Evolutionary conservation across 1,140 invertebrate genomes (phyloP).

Genomic region (Drosophila yakuba): DNA sequence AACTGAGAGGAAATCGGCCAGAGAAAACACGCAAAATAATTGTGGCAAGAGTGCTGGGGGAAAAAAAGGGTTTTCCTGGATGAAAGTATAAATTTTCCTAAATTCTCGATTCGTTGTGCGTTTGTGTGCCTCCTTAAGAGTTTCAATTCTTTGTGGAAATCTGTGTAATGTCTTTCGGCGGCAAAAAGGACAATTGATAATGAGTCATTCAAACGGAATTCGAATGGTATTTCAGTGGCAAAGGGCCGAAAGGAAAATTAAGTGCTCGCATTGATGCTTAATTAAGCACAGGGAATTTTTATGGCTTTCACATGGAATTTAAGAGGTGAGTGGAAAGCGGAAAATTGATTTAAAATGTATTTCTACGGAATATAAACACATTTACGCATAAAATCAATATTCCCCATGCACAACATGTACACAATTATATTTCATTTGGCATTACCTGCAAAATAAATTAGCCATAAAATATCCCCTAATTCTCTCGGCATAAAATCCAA

Average conservation of each 20-base stretch:
- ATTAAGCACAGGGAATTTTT: conserved; percentile 30
- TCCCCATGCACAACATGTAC: no score
- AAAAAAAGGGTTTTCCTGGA: conserved; percentile 13
- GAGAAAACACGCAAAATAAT: conserved; percentile 19
- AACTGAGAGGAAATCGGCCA: conserved; percentile 21
- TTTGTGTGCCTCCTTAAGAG: conserved; percentile 22
- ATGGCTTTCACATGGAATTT: conserved; percentile 19
- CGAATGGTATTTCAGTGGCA: conserved; percentile 27
- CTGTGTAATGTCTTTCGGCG: conserved; percentile 35
- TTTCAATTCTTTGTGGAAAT: conserved; percentile 46
- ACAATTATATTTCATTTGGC: no score
- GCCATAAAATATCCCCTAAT: neutral
- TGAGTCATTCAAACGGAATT: conserved; percentile 49
- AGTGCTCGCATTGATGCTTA: conserved; percentile 29
- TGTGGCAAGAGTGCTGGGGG: conserved; percentile 15
- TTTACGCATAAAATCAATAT: neutral
- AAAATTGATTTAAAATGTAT: conserved; percentile 7
- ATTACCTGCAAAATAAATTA: no score
- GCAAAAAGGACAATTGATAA: conserved; percentile 27
- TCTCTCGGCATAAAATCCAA: neutral
- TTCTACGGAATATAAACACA: neutral
- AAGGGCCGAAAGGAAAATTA: conserved; percentile 37
- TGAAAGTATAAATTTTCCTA: conserved; percentile 20
- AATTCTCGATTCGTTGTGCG: conserved; percentile 20
- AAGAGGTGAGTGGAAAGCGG: conserved; percentile 21